Conservation (phyloP, 2,888 invertebrate genomes). For the Alloplasta piceator region DNA sequence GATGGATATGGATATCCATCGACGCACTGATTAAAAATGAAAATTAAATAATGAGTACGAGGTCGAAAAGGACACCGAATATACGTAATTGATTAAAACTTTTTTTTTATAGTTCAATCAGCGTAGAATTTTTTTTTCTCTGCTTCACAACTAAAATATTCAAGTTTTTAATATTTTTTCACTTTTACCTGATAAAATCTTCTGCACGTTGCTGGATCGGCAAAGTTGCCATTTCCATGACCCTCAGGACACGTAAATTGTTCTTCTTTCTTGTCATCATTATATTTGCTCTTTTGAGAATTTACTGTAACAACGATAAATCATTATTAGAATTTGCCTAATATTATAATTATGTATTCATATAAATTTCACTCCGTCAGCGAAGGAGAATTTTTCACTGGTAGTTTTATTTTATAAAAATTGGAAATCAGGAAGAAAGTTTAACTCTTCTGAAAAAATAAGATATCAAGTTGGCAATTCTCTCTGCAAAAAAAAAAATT, state of each 20-base stretch:
- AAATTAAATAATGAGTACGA: background rate
- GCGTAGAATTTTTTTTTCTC: too few species aligned
- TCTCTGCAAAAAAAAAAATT: too few species aligned
- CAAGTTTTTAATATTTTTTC: conserved; percentile 17
- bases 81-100: too few species aligned
- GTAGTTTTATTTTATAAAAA: background rate
- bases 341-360: conserved; percentile 10
- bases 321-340: background rate
- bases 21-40: conserved; percentile 88
- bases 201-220: conserved; percentile 94
- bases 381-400: too few species aligned
- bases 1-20: conserved; percentile 94
- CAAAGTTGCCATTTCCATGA: conserved; percentile 94
- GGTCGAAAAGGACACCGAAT: background rate
- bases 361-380: background rate
- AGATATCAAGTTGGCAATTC: too few species aligned
- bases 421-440: background rate
- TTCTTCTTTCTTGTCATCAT: conserved; percentile 86
- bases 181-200: conserved; percentile 92
- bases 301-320: conserved; percentile 79
- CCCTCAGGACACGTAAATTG: conserved; percentile 93
- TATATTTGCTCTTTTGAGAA: conserved; percentile 82
- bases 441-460: too few species aligned
- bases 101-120: too few species aligned
- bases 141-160: too few species aligned